phyloP scores from a whole-genome alignment of 2,888 invertebrate species.

The Harpagoxenus sublaevis region DNA sequence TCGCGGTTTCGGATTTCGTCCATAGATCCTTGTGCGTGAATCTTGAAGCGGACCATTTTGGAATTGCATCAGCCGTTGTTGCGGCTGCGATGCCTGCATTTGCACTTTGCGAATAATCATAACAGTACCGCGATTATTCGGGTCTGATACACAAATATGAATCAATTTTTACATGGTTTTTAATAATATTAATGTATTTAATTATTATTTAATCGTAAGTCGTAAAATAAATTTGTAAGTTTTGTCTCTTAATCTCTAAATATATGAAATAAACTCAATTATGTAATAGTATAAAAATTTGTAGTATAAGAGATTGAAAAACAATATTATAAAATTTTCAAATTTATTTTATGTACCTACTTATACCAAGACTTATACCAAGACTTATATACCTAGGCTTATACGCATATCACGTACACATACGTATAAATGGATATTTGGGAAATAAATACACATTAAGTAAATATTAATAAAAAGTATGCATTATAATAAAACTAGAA shows the following conservation, averaged over 20 bases:
- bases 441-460: background rate
- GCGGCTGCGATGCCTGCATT: constrained; percentile 42
- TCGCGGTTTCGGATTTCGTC: constrained; percentile 48
- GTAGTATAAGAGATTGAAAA: background rate
- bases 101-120: constrained; percentile 62
- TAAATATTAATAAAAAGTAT: background rate
- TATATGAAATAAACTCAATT: background rate
- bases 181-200: background rate
- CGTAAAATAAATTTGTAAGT: background rate
- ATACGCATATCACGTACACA: background rate
- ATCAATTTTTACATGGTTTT: background rate
- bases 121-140: constrained; percentile 40
- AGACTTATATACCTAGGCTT: no score
- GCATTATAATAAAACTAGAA: background rate
- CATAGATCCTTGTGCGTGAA: constrained; percentile 6
- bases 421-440: background rate
- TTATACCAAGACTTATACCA: no score
- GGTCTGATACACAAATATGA: background rate
- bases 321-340: background rate
- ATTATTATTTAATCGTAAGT: background rate
- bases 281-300: background rate
- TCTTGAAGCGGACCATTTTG: constrained; percentile 2
- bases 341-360: no score
- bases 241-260: background rate
- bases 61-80: constrained; percentile 50